A percentile compares a stretch with the other conserved stretches of the same genome.
phyloP scores from a whole-genome alignment of 2,797 vertebrate species.

The Hydrolagus colliei region DNA sequence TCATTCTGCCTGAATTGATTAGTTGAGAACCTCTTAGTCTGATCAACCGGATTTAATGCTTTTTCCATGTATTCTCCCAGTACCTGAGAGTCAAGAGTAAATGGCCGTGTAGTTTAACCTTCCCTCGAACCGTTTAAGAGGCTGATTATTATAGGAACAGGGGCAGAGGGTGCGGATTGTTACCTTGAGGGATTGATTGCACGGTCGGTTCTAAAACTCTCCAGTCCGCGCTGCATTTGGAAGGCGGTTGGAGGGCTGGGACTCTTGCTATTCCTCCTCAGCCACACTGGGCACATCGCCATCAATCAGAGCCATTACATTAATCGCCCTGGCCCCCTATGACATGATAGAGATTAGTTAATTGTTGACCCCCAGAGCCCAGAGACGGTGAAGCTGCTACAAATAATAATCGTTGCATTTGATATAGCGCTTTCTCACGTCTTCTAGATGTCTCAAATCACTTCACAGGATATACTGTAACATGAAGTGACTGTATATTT shows the following conservation, averaged over 20 bases:
- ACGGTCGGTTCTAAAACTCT: neutral
- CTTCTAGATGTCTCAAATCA: too few species aligned
- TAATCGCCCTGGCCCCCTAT: neutral
- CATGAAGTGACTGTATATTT: too few species aligned
- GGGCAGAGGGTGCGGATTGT: neutral
- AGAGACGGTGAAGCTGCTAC: neutral
- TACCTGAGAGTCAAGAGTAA: neutral
- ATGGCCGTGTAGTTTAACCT: neutral
- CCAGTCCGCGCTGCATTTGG: neutral
- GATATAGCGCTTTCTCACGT: too few species aligned
- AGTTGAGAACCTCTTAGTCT: neutral
- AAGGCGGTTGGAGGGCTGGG: neutral
- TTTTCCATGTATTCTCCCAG: neutral
- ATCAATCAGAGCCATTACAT: slow-evolving; percentile 1
- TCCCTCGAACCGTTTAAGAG: neutral
- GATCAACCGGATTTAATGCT: neutral
- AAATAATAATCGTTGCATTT: too few species aligned
- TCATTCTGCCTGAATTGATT: neutral
- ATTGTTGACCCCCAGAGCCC: neutral
- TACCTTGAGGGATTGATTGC: neutral
- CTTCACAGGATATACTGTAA: too few species aligned
- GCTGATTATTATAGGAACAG: neutral
- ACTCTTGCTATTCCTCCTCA: slow-evolving; percentile 1
- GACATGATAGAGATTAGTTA: neutral
- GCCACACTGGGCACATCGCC: neutral